phyloP scores from a whole-genome alignment of 2,797 vertebrate species.

The Clarias laeviceps region DNA sequence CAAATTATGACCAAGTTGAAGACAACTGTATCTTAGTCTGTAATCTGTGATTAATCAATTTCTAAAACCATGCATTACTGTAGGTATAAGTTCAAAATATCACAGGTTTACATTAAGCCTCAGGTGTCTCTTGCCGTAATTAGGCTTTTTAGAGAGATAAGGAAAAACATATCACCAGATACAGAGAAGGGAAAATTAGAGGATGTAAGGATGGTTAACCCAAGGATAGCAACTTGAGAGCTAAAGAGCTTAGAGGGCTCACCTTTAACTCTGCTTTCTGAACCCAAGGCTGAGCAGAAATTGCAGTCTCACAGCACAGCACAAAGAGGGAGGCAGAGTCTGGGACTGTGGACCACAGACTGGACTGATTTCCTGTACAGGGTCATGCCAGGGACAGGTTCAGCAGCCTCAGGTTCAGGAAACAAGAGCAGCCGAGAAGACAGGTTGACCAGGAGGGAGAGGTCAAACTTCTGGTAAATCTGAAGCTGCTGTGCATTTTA shows the following conservation, averaged over 20 bases:
- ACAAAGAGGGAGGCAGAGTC: slow-evolving; percentile 52
- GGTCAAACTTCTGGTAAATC: slow-evolving; percentile 52
- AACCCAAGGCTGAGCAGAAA: slow-evolving; percentile 57
- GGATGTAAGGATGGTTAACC: slow-evolving; percentile 56
- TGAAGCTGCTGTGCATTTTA: slow-evolving; percentile 42
- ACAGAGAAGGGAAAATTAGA: slow-evolving; percentile 36
- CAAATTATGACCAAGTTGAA: slow-evolving; percentile 1
- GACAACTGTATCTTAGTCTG: slow-evolving; percentile 8
- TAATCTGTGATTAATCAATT: slow-evolving; percentile 13
- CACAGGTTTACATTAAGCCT: slow-evolving; percentile 8
- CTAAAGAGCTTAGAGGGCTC: slow-evolving; percentile 58
- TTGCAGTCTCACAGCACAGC: slow-evolving; percentile 41
- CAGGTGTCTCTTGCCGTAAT: slow-evolving; percentile 18
- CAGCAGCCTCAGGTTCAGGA: slow-evolving; percentile 69
- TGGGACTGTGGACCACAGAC: slow-evolving; percentile 71
- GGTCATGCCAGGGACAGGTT: slow-evolving; percentile 80
- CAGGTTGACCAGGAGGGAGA: slow-evolving; percentile 47
- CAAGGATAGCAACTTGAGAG: slow-evolving; percentile 61
- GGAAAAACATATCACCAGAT: slow-evolving; percentile 20
- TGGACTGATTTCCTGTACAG: slow-evolving; percentile 81
- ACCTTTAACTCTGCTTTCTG: slow-evolving; percentile 61
- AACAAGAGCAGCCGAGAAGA: slow-evolving; percentile 56
- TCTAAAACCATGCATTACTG: not conserved
- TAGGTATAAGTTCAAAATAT: slow-evolving; percentile 16
- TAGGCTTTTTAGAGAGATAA: slow-evolving; percentile 3